Percentiles rank a stretch among this genome's conserved stretches.
phyloP scores from a whole-genome alignment of 1,140 invertebrate genomes.

The Heliconius hermathena region DNA sequence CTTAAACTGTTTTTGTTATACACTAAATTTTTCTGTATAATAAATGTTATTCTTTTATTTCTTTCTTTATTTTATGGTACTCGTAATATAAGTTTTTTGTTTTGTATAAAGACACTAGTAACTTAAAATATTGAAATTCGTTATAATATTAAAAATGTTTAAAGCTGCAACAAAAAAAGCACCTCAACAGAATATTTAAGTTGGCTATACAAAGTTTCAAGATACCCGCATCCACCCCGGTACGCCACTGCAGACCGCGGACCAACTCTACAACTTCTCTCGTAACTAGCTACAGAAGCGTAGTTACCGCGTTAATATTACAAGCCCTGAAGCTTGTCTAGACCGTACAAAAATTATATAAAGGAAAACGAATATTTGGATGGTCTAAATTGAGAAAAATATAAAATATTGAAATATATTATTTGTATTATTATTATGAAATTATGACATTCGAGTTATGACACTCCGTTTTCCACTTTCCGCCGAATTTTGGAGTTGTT shows the following conservation, averaged over 20 bases:
- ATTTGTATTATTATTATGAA: too few species aligned
- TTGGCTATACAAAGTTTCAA: constrained; percentile 19
- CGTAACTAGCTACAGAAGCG: constrained; percentile 11
- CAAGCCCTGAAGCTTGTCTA: not conserved
- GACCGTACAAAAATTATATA: not conserved
- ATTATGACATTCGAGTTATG: too few species aligned
- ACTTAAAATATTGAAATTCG: not conserved
- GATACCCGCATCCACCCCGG: not conserved
- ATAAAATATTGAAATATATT: too few species aligned
- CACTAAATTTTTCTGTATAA: too few species aligned
- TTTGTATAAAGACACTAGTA: too few species aligned
- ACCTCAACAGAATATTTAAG: constrained; percentile 11
- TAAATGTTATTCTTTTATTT: too few species aligned
- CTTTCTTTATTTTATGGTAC: too few species aligned
- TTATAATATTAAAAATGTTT: not conserved
- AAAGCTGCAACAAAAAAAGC: not conserved
- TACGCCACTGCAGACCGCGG: not conserved
- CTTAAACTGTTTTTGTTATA: too few species aligned
- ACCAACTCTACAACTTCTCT: constrained; percentile 13
- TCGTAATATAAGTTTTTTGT: too few species aligned
- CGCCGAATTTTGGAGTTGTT: too few species aligned
- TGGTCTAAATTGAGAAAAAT: not conserved
- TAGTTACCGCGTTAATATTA: constrained; percentile 29
- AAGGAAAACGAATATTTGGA: not conserved
- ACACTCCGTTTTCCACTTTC: too few species aligned